A percentile compares a stretch with the other conserved stretches of the same genome.
Evolutionary conservation across 2,797 vertebrate species (phyloP).

Genomic region (Acanthopagrus latus): DNA sequence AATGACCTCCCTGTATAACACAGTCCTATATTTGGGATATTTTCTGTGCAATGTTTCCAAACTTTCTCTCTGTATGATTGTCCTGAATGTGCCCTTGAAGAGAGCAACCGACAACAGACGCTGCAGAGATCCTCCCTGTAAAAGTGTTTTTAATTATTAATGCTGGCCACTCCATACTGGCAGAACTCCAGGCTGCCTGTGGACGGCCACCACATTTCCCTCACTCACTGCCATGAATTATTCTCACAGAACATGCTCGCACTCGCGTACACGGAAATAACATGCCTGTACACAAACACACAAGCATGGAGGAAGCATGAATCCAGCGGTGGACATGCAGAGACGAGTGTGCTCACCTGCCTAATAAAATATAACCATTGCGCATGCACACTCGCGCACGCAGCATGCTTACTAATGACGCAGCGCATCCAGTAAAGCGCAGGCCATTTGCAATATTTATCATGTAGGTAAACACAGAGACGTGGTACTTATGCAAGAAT

Average conservation of each 20-base stretch:
- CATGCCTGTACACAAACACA: neutral
- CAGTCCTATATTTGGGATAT: constrained; percentile 30
- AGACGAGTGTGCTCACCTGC: constrained; percentile 1
- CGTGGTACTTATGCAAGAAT: constrained; percentile 15
- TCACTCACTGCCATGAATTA: constrained; percentile 80
- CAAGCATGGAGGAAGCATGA: constrained; percentile 3
- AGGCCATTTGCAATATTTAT: constrained; percentile 53
- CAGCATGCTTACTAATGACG: constrained; percentile 1
- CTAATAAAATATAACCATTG: constrained; percentile 27
- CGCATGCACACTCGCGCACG: neutral
- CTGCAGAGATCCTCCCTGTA: constrained; percentile 78
- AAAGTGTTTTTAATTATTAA: constrained; percentile 86
- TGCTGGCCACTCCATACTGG: constrained; percentile 72
- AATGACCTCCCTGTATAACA: constrained; percentile 46
- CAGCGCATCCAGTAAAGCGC: constrained; percentile 3
- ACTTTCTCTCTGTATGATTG: constrained; percentile 66
- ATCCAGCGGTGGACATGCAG: constrained; percentile 16
- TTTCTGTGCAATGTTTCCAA: constrained; percentile 47
- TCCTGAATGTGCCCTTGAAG: constrained; percentile 73
- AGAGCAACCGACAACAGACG: constrained; percentile 56
- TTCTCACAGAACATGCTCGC: constrained; percentile 59
- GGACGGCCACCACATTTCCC: constrained; percentile 78
- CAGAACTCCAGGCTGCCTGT: constrained; percentile 64
- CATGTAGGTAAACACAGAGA: constrained; percentile 25
- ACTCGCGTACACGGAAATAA: constrained; percentile 8